Conservation (phyloP, 2,113 vertebrate species). For the Ailuropoda melanoleuca region DNA sequence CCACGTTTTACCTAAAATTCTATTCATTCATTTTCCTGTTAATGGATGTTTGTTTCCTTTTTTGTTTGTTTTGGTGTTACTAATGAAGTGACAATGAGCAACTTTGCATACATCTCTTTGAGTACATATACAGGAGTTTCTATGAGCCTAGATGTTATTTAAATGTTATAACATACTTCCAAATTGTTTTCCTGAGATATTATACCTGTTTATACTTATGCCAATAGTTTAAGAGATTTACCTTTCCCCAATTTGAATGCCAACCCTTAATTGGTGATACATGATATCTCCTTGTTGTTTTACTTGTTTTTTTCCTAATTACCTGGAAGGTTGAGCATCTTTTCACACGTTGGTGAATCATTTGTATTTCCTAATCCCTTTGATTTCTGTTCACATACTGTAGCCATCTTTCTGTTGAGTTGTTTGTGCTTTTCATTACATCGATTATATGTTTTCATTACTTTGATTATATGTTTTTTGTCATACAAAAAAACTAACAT, state of each 20-base stretch:
- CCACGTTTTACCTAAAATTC: slow-evolving; percentile 1
- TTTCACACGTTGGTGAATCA: background rate
- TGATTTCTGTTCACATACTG: background rate
- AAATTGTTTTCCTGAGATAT: background rate
- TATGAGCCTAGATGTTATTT: background rate
- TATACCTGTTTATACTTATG: background rate
- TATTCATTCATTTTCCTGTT: background rate
- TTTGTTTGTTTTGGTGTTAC: background rate
- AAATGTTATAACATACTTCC: background rate
- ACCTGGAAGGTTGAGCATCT: background rate
- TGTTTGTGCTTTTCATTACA: background rate
- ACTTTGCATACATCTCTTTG: background rate
- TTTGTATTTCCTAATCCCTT: background rate
- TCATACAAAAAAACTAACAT: background rate
- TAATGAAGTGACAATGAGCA: background rate
- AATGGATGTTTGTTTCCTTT: background rate
- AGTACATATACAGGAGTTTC: background rate
- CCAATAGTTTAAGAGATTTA: background rate
- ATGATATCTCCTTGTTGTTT: background rate
- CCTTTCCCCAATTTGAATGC: background rate
- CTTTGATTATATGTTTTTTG: slow-evolving; percentile 18
- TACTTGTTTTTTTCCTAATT: background rate
- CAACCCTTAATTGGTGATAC: background rate
- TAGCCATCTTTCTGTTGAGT: background rate
- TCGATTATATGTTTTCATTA: background rate